phyloP scores from a whole-genome alignment of 2,113 vertebrate species.

The Sander lucioperca region DNA sequence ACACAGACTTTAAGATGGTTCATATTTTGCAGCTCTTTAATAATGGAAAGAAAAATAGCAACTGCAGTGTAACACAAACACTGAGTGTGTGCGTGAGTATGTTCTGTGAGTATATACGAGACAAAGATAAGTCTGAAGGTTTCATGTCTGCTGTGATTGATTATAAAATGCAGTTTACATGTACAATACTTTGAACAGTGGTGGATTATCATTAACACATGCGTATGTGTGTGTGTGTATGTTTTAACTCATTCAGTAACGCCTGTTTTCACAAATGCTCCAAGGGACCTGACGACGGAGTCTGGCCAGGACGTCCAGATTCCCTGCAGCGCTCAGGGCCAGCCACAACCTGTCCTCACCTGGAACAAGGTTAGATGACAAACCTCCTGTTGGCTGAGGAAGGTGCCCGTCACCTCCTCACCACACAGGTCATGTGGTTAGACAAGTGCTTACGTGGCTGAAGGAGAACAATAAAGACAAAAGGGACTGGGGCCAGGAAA shows the following conservation, averaged over 20 bases:
- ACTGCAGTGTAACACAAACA: slow-evolving; percentile 21
- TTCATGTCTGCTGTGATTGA: slow-evolving; percentile 34
- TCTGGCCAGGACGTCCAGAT: slow-evolving; percentile 95
- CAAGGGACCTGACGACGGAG: slow-evolving; percentile 94
- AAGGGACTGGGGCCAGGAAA: not conserved
- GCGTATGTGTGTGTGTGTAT: slow-evolving; percentile 71
- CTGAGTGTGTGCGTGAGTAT: slow-evolving; percentile 1
- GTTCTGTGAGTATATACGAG: not conserved
- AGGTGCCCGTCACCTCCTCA: not conserved
- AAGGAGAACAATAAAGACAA: not conserved
- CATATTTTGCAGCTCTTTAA: slow-evolving; percentile 1
- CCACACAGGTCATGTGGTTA: slow-evolving; percentile 11
- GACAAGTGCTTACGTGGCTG: not conserved
- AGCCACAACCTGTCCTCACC: slow-evolving; percentile 93
- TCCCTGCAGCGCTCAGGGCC: slow-evolving; percentile 94
- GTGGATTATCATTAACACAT: slow-evolving; percentile 81
- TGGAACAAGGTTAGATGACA: slow-evolving; percentile 95
- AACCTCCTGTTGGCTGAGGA: not conserved
- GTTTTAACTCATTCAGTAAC: slow-evolving; percentile 91
- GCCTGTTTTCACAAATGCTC: slow-evolving; percentile 94
- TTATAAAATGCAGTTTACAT: slow-evolving; percentile 45
- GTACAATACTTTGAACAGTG: slow-evolving; percentile 22
- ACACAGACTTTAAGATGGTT: not conserved
- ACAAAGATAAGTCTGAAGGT: not conserved
- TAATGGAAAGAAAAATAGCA: slow-evolving; percentile 8